Evolutionary conservation across 2,888 invertebrate genomes (phyloP).

Genomic region (Drosophila eohydei): DNA sequence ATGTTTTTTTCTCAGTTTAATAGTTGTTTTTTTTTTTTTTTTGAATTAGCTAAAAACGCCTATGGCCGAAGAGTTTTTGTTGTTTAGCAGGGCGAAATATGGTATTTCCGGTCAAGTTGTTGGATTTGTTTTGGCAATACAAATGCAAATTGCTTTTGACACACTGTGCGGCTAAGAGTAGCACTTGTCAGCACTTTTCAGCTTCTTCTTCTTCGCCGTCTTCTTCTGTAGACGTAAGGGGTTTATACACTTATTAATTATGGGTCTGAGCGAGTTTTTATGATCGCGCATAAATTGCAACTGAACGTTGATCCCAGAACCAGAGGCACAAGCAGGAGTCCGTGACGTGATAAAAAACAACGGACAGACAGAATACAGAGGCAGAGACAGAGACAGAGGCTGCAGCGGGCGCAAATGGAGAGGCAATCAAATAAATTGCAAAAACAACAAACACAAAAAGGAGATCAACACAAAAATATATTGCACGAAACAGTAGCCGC

Average conservation of each 20-base stretch:
- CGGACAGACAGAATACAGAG: conserved; percentile 5
- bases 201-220: conserved; percentile 11
- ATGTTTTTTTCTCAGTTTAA: conserved; percentile 57
- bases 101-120: conserved; percentile 57
- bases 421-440: conserved; percentile 80
- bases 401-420: conserved; percentile 47
- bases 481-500: conserved; percentile 67
- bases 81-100: conserved; percentile 38
- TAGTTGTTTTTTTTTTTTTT: conserved; percentile 11
- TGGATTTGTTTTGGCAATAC: conserved; percentile 21
- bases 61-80: conserved; percentile 52
- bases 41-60: conserved; percentile 74
- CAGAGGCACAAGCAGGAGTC: conserved; percentile 37
- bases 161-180: conserved; percentile 11
- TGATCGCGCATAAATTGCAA: conserved; percentile 75
- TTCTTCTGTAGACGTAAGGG: conserved; percentile 7
- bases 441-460: conserved; percentile 32
- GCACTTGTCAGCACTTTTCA: conserved; percentile 72
- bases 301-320: conserved; percentile 61
- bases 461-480: conserved; percentile 33
- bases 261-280: conserved; percentile 74
- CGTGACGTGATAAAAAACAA: conserved; percentile 50
- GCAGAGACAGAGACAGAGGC: background rate
- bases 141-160: conserved; percentile 12
- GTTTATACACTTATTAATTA: conserved; percentile 68